phyloP scores from a whole-genome alignment of 2,113 vertebrate genomes.

The Scalopus aquaticus region DNA sequence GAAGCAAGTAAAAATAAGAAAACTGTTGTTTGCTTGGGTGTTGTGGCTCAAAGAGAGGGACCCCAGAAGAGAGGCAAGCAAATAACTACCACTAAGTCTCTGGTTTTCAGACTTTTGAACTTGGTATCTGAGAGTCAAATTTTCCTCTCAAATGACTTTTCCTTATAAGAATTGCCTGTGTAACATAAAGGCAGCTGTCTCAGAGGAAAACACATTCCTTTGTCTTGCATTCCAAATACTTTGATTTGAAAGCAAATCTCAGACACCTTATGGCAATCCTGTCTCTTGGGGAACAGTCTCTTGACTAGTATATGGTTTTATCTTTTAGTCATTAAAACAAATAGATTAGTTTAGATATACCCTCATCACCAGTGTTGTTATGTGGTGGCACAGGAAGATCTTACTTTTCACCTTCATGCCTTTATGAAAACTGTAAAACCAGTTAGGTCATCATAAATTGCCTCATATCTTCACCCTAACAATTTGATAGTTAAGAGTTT shows the following conservation, averaged over 20 bases:
- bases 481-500: background rate
- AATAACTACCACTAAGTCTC: background rate
- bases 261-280: background rate
- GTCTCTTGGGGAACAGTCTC: background rate
- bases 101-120: conserved; percentile 49
- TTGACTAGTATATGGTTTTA: background rate
- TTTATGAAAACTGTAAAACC: background rate
- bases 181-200: conserved; percentile 10
- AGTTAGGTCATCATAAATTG: background rate
- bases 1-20: background rate
- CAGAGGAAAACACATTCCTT: background rate
- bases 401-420: background rate
- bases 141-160: conserved; percentile 44
- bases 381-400: background rate
- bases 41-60: background rate
- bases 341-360: background rate
- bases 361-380: background rate
- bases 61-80: background rate
- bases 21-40: background rate
- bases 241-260: conserved; percentile 34
- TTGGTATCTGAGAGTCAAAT: background rate
- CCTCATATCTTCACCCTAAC: background rate
- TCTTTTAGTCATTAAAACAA: background rate
- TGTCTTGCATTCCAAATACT: conserved; percentile 8
- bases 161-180: conserved; percentile 18